Evolutionary conservation across 2,797 vertebrate genomes (phyloP), one percentile per base, ranked within the genome.

Genomic region (Liparis tanakae): DNA sequence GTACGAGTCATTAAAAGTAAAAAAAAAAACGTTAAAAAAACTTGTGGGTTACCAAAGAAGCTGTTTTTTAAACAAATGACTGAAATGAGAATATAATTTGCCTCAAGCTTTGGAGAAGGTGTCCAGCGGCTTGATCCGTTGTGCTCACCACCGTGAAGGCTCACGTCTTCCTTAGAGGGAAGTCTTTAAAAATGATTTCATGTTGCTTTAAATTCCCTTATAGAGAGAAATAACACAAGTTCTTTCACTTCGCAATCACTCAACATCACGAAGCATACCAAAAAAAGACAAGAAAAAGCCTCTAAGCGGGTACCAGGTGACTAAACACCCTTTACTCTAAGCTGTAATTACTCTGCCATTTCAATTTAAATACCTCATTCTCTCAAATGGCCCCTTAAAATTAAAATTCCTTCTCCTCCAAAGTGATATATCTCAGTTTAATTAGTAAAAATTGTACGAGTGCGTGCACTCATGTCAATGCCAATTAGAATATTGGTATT

Each of bases 301-400:
- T 70, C 37, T 10, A 39, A 73, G 33, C 57, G 57, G 66, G 48
- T 55, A 61, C 20, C 55, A 78, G 70, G 63, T 70, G 68, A 83
- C 63, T 18, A 81, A 82, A 79, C 67, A 72, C 58, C 66, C 39
- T 75, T 67, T 20, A 58, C 44, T 67, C 53, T 57, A 70, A 77
- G 72, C 79, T 86, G 44, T 87, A 86, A 88, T 88, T 85, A 89
- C 68, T 70, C 72, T 70, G 67, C 59, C 66, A 70, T 74, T 70
- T 79, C 67, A 73, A 53, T 88, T 84, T 69, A 75, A 81, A 67
- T 57, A 68, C 74, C 70, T 74, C 55, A 51, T 71, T 41, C 39
- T 73, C 62, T 59, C 18, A 67, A 79, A 75, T 3, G 53, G 60
- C 70, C 30, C 77, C 12, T 17, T 61, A 54, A 64, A 84, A 79